A percentile compares a stretch with the other conserved stretches of the same genome.
phyloP scores from a whole-genome alignment of 1,140 invertebrate genomes.

The Brachionus koreanus region DNA sequence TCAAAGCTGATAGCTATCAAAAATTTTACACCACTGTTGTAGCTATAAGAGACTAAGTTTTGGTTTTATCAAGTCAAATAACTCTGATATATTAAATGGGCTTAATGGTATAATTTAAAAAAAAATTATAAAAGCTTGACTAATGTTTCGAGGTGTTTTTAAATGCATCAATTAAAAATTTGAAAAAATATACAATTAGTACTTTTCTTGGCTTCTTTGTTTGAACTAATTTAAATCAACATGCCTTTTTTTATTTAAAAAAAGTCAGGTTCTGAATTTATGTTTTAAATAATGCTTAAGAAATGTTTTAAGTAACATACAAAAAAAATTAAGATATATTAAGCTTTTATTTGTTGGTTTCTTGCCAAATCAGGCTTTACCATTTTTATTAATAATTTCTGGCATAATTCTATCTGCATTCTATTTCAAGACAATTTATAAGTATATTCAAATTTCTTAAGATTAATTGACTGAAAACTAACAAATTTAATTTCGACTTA shows the following conservation, averaged over 20 bases:
- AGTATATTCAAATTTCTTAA: not conserved
- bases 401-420: not conserved
- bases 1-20: no score
- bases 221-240: no score
- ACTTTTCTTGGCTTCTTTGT: not conserved
- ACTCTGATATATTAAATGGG: no score
- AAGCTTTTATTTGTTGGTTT: not conserved
- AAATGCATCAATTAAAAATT: not conserved
- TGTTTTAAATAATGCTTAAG: not conserved
- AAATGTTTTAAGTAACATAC: not conserved
- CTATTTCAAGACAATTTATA: conserved; percentile 2
- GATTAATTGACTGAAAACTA: conserved; percentile 26
- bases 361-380: not conserved
- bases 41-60: no score
- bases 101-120: no score
- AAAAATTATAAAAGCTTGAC: no score
- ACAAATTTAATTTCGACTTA: not conserved
- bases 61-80: no score
- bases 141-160: not conserved
- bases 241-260: not conserved
- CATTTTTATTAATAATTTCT: not conserved
- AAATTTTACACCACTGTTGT: no score
- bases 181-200: not conserved
- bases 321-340: not conserved
- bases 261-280: no score